Evolutionary conservation across 2,113 vertebrate genomes (phyloP).

Genomic region (Dolichallabes microphthalmus): DNA sequence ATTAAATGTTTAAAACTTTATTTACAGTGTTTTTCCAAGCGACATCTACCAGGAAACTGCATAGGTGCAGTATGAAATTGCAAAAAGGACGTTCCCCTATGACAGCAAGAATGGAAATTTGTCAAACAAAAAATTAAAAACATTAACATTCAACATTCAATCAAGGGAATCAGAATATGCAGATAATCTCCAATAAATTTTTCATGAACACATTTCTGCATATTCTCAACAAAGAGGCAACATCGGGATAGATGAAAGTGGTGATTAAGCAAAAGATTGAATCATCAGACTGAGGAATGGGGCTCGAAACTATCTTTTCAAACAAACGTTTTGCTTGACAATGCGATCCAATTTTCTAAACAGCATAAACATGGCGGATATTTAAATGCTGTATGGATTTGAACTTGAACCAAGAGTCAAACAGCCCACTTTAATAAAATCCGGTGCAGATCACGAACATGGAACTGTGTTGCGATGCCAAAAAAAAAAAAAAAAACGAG

Average conservation of each 20-base stretch:
- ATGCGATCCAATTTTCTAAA: slow-evolving; percentile 58
- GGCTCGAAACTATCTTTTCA: slow-evolving; percentile 58
- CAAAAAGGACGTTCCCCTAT: slow-evolving; percentile 53
- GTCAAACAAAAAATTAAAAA: slow-evolving; percentile 53
- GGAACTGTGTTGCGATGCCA: not conserved
- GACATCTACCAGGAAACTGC: slow-evolving; percentile 48
- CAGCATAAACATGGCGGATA: slow-evolving; percentile 49
- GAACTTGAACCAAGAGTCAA: not conserved
- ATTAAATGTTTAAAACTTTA: slow-evolving; percentile 67
- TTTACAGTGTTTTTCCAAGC: slow-evolving; percentile 61
- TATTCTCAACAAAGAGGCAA: slow-evolving; percentile 57
- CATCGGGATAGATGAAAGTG: slow-evolving; percentile 48
- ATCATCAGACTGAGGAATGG: slow-evolving; percentile 62
- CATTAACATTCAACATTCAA: slow-evolving; percentile 61
- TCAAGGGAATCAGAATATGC: slow-evolving; percentile 69
- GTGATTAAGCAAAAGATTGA: slow-evolving; percentile 69
- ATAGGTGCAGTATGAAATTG: slow-evolving; percentile 45
- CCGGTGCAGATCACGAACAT: not conserved
- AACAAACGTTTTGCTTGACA: slow-evolving; percentile 64
- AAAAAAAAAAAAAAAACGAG: not conserved
- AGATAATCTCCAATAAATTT: slow-evolving; percentile 68
- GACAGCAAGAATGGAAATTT: slow-evolving; percentile 60
- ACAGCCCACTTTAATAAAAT: slow-evolving; percentile 3
- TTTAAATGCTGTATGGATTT: slow-evolving; percentile 19
- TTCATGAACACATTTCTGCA: slow-evolving; percentile 67